Evolutionary conservation across 2,888 invertebrate genomes (phyloP).

Genomic region (Meiosimyza platycephala): DNA sequence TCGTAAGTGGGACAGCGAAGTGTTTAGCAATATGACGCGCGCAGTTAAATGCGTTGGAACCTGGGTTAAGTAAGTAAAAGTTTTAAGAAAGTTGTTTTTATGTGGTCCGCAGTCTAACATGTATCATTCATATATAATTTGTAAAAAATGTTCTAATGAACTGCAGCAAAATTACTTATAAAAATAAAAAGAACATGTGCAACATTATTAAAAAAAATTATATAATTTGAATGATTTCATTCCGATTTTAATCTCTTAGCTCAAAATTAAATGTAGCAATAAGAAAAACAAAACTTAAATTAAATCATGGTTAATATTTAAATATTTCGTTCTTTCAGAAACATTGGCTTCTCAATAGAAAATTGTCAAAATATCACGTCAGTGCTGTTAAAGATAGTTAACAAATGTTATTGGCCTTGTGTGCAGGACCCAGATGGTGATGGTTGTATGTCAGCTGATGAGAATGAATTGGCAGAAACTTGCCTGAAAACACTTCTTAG

Average conservation of each 20-base stretch:
- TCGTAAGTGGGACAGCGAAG: conserved; percentile 64
- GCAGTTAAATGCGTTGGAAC: conserved; percentile 71
- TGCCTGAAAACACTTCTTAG: conserved; percentile 73
- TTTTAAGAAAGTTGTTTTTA: not conserved
- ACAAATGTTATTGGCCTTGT: conserved; percentile 67
- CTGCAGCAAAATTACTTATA: too few relatives aligned
- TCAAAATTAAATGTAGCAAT: too few relatives aligned
- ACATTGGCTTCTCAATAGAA: conserved; percentile 64
- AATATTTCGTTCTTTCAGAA: conserved; percentile 47
- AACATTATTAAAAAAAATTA: too few relatives aligned
- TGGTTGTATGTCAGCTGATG: conserved; percentile 69
- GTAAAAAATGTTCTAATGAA: too few relatives aligned
- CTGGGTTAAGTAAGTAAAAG: conserved; percentile 72
- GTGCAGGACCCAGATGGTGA: conserved; percentile 67
- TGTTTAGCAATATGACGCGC: conserved; percentile 69
- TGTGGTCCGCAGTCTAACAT: too few relatives aligned
- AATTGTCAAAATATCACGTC: conserved; percentile 62
- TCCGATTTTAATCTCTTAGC: too few relatives aligned
- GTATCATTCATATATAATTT: too few relatives aligned
- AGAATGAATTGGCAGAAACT: conserved; percentile 72
- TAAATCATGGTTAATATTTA: not conserved
- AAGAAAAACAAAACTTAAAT: too few relatives aligned
- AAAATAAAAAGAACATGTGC: too few relatives aligned
- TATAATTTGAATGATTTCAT: too few relatives aligned
- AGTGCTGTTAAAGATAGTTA: conserved; percentile 65